Evolutionary conservation across 2,113 vertebrate genomes (phyloP), one percentile per base, ranked within the genome.

Genomic region (Boulengeromyrus knoepffleri): DNA sequence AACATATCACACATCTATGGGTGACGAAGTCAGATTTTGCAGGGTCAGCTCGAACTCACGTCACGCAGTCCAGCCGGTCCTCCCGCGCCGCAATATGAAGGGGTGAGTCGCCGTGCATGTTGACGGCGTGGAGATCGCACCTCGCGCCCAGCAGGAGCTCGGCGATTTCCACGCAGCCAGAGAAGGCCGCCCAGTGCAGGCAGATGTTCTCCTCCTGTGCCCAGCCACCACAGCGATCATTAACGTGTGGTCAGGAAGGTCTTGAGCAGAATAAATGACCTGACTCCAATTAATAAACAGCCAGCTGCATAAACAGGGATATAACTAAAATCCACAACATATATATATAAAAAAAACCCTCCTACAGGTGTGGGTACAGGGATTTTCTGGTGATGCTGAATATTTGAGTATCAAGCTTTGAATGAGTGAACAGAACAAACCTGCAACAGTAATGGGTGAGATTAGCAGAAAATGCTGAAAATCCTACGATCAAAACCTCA

Each of bases 121-220:
- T 99, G 91, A 99, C 97, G 0, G 95, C 97, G 0, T 97, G 97
- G 19, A 99, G 94, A 92, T 98, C 97, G 45, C 97, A 98, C 92
- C 94, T 95, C 0, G 98, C 97, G 1, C 97, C 96, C 92, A 99
- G 95, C 89, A 99, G 96, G 83, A 98, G 97, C 94, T 98, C 96
- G 0, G 99, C 97, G 6, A 99, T 99, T 93, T 99, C 98, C 91
- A 98, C 97, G 0, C 98, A 98, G 93, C 99, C 99, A 0, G 98
- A 99, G 92, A 99, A 99, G 0, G 98, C 98, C 0, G 99, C 99
- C 99, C 99, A 99, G 96, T 99, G 99, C 91, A 99, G 95, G 91
- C 98, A 99, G 91, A 99, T 99, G 93, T 99, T 99, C 93, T 99
- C 97, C 91, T 99, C 99, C 98, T 99, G 90, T 6, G 80, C 42